phyloP scores from a whole-genome alignment of 2,113 vertebrate species.

The Thalassarche chlororhynchos region DNA sequence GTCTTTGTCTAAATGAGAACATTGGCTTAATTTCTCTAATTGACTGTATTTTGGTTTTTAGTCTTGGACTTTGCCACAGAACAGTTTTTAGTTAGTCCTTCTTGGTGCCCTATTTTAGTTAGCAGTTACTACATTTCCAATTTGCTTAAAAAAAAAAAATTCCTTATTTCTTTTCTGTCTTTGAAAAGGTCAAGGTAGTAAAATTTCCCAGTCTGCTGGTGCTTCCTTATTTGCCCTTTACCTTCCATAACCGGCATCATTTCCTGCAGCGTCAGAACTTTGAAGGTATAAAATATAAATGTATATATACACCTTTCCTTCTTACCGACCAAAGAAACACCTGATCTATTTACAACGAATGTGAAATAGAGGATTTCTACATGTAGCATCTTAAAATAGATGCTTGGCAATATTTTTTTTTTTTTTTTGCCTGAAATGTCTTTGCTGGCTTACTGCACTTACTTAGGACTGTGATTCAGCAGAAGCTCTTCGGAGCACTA shows the following conservation, averaged over 20 bases:
- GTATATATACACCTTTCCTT: background rate
- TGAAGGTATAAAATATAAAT: background rate
- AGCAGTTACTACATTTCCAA: background rate
- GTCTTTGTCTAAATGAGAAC: background rate
- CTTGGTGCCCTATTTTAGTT: background rate
- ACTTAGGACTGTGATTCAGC: background rate
- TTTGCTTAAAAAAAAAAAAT: background rate
- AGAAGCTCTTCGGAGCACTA: background rate
- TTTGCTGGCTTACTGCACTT: background rate
- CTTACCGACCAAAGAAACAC: background rate
- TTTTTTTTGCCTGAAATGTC: fast-evolving
- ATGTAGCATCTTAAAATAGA: background rate
- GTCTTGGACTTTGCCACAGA: background rate
- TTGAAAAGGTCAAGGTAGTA: background rate
- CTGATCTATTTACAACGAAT: background rate
- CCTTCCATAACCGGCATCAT: background rate
- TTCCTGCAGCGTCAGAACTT: background rate
- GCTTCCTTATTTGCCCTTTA: background rate
- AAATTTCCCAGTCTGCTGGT: background rate
- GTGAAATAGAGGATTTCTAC: background rate
- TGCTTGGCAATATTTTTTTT: background rate
- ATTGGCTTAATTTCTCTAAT: background rate
- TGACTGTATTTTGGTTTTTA: background rate
- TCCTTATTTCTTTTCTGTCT: background rate
- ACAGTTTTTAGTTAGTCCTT: background rate